Conservation (phyloP, 2,113 vertebrate species). For the Raphicerus campestris region DNA sequence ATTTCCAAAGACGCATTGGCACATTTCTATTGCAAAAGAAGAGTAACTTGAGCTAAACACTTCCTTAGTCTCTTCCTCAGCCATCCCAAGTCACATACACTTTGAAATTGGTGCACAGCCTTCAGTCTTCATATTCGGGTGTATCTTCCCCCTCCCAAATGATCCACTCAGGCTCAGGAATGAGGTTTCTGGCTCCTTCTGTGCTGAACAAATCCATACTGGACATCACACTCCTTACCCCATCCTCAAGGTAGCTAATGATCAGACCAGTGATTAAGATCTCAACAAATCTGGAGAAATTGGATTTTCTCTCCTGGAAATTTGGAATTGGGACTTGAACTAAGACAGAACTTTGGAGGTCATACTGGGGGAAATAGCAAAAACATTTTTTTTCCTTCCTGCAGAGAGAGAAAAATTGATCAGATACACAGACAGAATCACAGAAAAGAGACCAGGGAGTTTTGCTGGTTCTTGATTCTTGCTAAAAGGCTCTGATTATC, state of each 20-base stretch:
- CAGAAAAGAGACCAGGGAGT: background rate
- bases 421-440: background rate
- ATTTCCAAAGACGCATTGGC: background rate
- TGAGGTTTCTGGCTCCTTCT: background rate
- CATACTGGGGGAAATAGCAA: background rate
- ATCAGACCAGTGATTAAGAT: background rate
- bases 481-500: background rate
- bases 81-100: background rate
- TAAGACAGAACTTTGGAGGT: background rate
- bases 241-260: background rate
- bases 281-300: background rate
- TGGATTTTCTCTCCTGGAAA: background rate
- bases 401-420: background rate
- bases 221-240: no score
- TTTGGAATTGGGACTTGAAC: background rate
- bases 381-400: background rate
- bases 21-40: background rate
- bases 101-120: background rate
- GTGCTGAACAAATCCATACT: background rate
- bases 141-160: rapidly evolving
- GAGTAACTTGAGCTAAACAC: background rate
- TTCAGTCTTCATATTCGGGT: background rate
- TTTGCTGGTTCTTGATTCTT: background rate
- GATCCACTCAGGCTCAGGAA: background rate
- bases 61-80: background rate